Percentiles rank a stretch among this genome's conserved stretches.
These are phyloP conservation scores for Sturnira hondurensis DNA, from an alignment of 2,113 vertebrate species.

Conservation along the genomic window DNA sequence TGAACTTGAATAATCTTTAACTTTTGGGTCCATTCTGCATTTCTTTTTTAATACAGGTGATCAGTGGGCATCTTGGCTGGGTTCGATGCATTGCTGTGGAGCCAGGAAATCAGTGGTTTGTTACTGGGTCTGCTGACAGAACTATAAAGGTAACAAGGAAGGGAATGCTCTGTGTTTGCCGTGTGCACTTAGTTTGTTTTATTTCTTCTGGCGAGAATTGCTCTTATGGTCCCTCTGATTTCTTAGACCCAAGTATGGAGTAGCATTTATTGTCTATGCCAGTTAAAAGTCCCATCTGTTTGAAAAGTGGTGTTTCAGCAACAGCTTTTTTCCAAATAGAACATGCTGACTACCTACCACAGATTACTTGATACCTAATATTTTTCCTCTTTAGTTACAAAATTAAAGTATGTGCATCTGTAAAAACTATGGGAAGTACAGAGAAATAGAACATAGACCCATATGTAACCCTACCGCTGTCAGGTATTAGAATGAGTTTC, in stretches of 20 bases:
- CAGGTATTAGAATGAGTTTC: background rate
- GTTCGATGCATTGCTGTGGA: slow-evolving; percentile 97
- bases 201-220: background rate
- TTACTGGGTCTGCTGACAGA: slow-evolving; percentile 97
- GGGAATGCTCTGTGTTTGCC: background rate
- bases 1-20: background rate
- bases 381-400: background rate
- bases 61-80: slow-evolving; percentile 98
- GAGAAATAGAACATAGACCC: background rate
- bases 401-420: background rate
- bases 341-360: background rate
- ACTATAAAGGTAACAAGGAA: slow-evolving; percentile 92
- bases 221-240: background rate
- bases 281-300: background rate
- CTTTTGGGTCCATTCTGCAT: background rate
- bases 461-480: background rate
- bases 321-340: background rate
- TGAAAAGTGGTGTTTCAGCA: background rate
- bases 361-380: background rate
- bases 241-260: background rate
- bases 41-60: slow-evolving; percentile 84
- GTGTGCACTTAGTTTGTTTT: background rate
- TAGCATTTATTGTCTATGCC: background rate
- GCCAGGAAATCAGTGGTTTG: slow-evolving; percentile 99
- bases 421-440: background rate